Percentiles rank a stretch among this genome's conserved stretches.
Evolutionary conservation across 2,797 vertebrate genomes (phyloP).

Genomic region (Thunnus albacares): DNA sequence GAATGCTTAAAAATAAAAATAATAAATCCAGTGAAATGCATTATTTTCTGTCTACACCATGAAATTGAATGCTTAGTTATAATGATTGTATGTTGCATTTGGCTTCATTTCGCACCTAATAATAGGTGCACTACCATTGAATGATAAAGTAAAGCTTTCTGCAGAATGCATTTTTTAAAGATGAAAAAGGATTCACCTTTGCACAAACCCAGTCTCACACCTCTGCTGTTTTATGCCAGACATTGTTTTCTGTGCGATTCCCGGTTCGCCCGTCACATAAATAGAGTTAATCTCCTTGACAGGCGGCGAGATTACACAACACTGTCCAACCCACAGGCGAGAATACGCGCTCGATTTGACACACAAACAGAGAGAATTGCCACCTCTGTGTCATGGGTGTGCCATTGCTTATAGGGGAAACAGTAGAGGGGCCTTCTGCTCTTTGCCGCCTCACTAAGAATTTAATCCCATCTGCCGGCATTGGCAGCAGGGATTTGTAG

Average conservation of each 20-base stretch:
- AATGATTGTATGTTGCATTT: background rate
- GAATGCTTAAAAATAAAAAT: background rate
- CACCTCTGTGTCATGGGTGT: constrained; percentile 34
- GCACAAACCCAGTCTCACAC: constrained; percentile 9
- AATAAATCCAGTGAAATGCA: background rate
- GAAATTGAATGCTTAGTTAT: background rate
- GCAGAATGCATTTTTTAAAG: background rate
- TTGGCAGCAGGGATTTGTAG: constrained; percentile 68
- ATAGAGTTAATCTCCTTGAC: constrained; percentile 56
- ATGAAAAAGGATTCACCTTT: background rate
- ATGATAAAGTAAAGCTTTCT: background rate
- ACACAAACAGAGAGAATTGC: constrained; percentile 23
- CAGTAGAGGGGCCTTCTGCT: constrained; percentile 46
- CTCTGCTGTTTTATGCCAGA: constrained; percentile 4
- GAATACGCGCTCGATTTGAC: constrained; percentile 29
- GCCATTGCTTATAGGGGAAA: constrained; percentile 28
- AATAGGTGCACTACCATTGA: background rate
- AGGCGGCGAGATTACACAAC: constrained; percentile 59
- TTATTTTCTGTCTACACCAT: background rate
- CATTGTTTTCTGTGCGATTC: constrained; percentile 14
- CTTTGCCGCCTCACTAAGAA: constrained; percentile 72
- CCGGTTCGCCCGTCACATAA: constrained; percentile 32
- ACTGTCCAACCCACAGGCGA: background rate
- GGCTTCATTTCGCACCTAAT: background rate
- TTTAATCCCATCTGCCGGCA: constrained; percentile 75